phyloP scores from a whole-genome alignment of 2,888 invertebrate genomes.

The Sacculina carcini region DNA sequence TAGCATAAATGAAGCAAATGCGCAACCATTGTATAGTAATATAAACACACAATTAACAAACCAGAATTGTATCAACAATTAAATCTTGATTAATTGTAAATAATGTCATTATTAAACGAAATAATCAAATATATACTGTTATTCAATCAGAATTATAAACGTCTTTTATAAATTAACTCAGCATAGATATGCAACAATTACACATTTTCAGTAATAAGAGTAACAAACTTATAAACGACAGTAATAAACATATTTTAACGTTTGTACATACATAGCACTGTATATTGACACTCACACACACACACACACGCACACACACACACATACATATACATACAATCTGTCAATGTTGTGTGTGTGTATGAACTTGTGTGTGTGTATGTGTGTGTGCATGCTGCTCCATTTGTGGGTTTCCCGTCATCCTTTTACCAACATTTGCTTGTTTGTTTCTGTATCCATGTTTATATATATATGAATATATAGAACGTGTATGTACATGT shows the following conservation, averaged over 20 bases:
- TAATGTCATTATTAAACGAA: no score
- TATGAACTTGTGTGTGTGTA: conserved; percentile 2
- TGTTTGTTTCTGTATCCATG: conserved; percentile 5
- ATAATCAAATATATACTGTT: no score
- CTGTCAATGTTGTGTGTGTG: neutral
- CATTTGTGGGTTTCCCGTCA: neutral
- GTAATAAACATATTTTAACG: neutral
- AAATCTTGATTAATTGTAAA: no score
- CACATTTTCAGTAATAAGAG: neutral
- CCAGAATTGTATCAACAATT: no score
- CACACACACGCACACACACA: neutral
- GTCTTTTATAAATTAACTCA: no score
- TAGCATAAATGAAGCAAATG: no score
- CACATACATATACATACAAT: conserved; percentile 3
- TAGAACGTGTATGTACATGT: conserved; percentile 3
- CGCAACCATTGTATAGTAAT: no score
- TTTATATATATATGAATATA: neutral
- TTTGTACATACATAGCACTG: neutral
- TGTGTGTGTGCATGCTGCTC: conserved; percentile 4
- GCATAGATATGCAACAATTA: no score
- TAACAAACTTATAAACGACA: neutral
- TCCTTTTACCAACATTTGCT: neutral
- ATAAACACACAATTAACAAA: no score
- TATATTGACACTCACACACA: neutral
- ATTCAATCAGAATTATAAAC: no score